Base-by-base conservation (phyloP, 2,888 invertebrate genomes). In the Lepidonotus clava region DNA sequence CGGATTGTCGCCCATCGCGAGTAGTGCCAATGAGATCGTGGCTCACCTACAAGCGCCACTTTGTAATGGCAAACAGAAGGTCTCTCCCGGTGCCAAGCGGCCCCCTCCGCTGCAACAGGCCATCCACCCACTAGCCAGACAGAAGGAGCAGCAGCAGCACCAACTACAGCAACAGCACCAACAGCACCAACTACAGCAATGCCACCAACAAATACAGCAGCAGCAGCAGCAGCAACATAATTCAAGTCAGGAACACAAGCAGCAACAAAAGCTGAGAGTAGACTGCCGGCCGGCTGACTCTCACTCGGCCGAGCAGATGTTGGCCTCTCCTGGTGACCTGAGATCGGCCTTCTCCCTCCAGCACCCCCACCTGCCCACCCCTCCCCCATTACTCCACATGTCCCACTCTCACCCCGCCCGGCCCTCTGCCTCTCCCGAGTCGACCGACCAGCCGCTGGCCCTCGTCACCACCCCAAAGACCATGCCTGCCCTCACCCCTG, bases 391-490 rank as follows among this genome's bases (percentile, higher is more conserved):
- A 11, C 1, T 83, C 11, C 41, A 83, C 24, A 83, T 83, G 51
- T 2, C 76, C 1, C 6, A 14, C 38, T 36, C n/a, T 8, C 34
- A n/a, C 36, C 36, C 40, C 6, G 11, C 76, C 36, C 14, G 36
- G 21, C 18, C 40, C 6, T 66, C 76, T 14, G 28, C 32, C 8
- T 4, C 28, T n/a, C 46, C 28, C 5, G 83, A 83, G 4, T n/a
- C 36, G 36, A n/a, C 34, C 11, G 51, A 83, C 18, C 83, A 38
- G 40, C 76, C 76, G 14, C 36, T 76, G 36, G 89, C 87, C 86
- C 46, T 85, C 93, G 88, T 86, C 90, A 92, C 51, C 90, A 93
- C 36, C 28, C 61, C 84, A 32, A 84, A 51, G 77, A 71, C 91
- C 93, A 76, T 40, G 38, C 76, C 76, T 5, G 36, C 76, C 38